phyloP scores from a whole-genome alignment of 2,888 invertebrate genomes.

The Anthoptus insignis region DNA sequence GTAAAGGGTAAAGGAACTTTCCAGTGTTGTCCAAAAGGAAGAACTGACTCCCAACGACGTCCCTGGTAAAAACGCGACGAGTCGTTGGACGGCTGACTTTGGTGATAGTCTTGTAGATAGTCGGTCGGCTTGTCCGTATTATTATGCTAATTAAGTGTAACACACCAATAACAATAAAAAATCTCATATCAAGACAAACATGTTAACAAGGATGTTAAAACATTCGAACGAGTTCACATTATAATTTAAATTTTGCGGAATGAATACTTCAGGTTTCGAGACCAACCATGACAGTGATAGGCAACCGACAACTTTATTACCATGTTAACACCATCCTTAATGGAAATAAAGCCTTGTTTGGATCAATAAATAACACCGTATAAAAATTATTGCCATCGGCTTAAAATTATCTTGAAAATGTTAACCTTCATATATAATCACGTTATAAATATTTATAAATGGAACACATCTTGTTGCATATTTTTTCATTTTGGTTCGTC shows the following conservation, averaged over 20 bases:
- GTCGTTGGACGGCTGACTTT: too few relatives aligned
- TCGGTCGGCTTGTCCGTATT: too few relatives aligned
- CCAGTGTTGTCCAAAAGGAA: too few relatives aligned
- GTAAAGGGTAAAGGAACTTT: too few relatives aligned
- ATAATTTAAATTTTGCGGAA: conserved; percentile 54
- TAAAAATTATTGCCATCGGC: conserved; percentile 60
- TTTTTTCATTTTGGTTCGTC: conserved; percentile 9
- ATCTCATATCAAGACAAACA: conserved; percentile 29
- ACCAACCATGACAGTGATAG: conserved; percentile 55
- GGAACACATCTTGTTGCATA: conserved; percentile 64
- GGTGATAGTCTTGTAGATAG: too few relatives aligned
- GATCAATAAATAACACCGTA: conserved; percentile 18
- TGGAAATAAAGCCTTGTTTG: conserved; percentile 49
- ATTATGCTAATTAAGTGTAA: not conserved
- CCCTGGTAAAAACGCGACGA: too few relatives aligned
- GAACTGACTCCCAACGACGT: too few relatives aligned
- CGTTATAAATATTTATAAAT: conserved; percentile 85
- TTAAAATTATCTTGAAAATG: conserved; percentile 66
- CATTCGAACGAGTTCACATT: conserved; percentile 45
- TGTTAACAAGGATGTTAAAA: conserved; percentile 45
- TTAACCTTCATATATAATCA: conserved; percentile 74
- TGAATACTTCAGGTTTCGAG: conserved; percentile 47
- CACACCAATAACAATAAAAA: conserved; percentile 25
- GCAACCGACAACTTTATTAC: conserved; percentile 67
- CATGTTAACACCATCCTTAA: conserved; percentile 59